These are phyloP conservation scores for Branchinecta lindahli DNA, from an alignment of 1,140 invertebrate genomes.

Conservation along the genomic window DNA sequence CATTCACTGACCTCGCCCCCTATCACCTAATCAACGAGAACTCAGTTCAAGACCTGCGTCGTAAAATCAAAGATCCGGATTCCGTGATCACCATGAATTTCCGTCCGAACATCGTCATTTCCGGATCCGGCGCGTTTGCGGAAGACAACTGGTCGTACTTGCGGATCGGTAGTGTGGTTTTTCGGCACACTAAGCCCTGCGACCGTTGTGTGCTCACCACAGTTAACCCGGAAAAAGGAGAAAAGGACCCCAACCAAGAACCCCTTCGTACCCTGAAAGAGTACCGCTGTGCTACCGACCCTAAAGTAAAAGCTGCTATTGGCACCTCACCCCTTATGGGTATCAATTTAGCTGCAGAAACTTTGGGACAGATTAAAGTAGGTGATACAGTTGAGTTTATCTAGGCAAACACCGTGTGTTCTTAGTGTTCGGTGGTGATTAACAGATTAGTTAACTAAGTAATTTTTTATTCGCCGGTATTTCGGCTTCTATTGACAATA, in stretches of 20 bases:
- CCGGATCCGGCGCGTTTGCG: conserved; percentile 41
- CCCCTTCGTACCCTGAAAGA: conserved; percentile 15
- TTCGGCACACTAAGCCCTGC: conserved; percentile 46
- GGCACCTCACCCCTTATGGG: conserved; percentile 15
- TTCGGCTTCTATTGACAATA: too few species aligned
- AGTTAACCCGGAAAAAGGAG: conserved; percentile 12
- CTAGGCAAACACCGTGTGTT: not conserved
- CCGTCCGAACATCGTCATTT: conserved; percentile 49
- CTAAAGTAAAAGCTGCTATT: not conserved
- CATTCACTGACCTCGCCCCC: conserved; percentile 40
- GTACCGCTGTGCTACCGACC: conserved; percentile 16
- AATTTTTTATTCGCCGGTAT: too few species aligned
- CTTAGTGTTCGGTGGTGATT: too few species aligned
- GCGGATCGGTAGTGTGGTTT: conserved; percentile 43
- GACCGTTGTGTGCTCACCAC: conserved; percentile 18
- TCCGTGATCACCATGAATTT: conserved; percentile 41
- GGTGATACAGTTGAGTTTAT: conserved; percentile 9
- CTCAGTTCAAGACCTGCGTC: conserved; percentile 45
- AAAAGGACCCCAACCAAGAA: conserved; percentile 16
- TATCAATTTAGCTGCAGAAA: conserved; percentile 15
- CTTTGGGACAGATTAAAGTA: conserved; percentile 11
- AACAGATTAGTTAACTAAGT: too few species aligned
- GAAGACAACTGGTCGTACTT: conserved; percentile 53
- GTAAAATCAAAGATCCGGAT: conserved; percentile 32
- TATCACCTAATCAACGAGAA: conserved; percentile 44